A percentile compares a stretch with the other conserved stretches of the same genome.
Conservation (phyloP, 1,140 invertebrate genomes). For the Arion vulgaris region DNA sequence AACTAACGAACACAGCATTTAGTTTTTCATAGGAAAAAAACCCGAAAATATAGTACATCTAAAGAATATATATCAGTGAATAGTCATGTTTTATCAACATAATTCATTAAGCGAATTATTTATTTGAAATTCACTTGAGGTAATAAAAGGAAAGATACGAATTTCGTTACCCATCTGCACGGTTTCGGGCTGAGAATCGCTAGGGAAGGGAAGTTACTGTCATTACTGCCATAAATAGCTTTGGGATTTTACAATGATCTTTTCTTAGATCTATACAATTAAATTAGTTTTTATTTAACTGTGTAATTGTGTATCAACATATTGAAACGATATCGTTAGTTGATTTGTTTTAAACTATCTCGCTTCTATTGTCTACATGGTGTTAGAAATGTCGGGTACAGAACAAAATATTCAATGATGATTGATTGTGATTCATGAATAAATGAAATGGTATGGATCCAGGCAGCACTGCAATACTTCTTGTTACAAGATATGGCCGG, state of each 20-base stretch:
- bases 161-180: too few species aligned
- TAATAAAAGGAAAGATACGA: too few species aligned
- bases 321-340: neutral
- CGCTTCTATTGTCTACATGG: neutral
- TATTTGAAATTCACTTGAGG: too few species aligned
- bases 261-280: neutral
- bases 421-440: neutral
- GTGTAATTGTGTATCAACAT: neutral
- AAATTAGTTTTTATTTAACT: neutral
- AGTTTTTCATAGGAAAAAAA: too few species aligned
- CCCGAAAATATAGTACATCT: too few species aligned
- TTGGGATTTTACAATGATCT: neutral
- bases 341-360: neutral
- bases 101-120: too few species aligned
- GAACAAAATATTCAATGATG: neutral
- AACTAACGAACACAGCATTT: too few species aligned
- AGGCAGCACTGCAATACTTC: slow-evolving; percentile 44
- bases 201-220: neutral
- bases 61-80: too few species aligned
- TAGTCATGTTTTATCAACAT: too few species aligned
- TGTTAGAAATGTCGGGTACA: neutral
- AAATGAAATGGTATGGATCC: neutral
- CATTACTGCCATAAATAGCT: neutral
- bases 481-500: slow-evolving; percentile 55
- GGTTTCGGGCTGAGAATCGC: too few species aligned